Conservation (phyloP, 1,140 invertebrate genomes). For the Drosophila repletoides region DNA sequence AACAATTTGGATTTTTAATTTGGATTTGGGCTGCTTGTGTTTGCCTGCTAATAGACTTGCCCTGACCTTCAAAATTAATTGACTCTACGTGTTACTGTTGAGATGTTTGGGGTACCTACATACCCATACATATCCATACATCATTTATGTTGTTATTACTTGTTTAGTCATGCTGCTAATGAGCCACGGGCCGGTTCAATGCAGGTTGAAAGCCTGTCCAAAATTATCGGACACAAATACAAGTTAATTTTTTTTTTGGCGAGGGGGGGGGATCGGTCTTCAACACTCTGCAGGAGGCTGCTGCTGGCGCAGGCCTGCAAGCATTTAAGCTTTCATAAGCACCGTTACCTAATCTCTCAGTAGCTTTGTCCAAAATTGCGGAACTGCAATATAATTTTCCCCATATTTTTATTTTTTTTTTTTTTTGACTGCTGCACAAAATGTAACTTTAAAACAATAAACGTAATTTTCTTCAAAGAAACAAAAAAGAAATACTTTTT, state of each 20-base stretch:
- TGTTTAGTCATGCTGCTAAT: conserved; percentile 68
- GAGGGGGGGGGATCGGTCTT: conserved; percentile 41
- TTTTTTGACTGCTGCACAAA: conserved; percentile 8
- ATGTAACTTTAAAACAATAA: conserved; percentile 37
- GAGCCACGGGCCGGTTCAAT: conserved; percentile 60
- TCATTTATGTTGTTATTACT: conserved; percentile 51
- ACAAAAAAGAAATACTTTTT: conserved; percentile 21
- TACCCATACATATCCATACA: too few relatives aligned
- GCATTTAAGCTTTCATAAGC: conserved; percentile 45
- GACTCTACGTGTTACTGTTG: conserved; percentile 33
- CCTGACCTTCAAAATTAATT: conserved; percentile 74
- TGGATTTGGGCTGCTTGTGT: conserved; percentile 19
- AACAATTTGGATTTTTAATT: conserved; percentile 42
- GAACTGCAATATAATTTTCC: conserved; percentile 67
- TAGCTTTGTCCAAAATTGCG: conserved; percentile 44
- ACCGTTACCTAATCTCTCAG: conserved; percentile 60
- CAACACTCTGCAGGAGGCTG: conserved; percentile 17
- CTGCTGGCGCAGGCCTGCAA: conserved; percentile 2
- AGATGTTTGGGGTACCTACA: conserved; percentile 20
- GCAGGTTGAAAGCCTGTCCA: conserved; percentile 34
- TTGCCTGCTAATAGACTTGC: conserved; percentile 48
- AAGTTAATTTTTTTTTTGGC: conserved; percentile 11
- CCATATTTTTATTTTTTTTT: conserved; percentile 35
- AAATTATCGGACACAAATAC: neutral
- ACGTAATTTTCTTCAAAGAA: conserved; percentile 54